Evolutionary conservation across 2,888 invertebrate genomes (phyloP).

Genomic region (Belgica antarctica): DNA sequence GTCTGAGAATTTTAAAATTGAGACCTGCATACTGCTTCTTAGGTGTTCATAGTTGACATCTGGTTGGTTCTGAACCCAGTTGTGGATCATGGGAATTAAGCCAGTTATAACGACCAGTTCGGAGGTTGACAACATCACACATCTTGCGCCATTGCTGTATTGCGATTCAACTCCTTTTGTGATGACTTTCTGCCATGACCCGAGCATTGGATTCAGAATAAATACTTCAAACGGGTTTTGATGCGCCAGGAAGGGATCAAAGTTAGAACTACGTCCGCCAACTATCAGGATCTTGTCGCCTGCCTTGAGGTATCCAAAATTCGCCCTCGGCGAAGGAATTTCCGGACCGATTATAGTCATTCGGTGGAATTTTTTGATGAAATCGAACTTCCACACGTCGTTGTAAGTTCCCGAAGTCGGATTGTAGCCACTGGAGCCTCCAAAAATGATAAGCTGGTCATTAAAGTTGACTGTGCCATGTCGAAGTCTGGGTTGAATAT

Average conservation of each 20-base stretch:
- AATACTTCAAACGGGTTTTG: constrained; percentile 24
- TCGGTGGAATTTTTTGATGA: constrained; percentile 3
- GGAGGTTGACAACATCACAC: constrained; percentile 19
- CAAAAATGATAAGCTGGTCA: constrained; percentile 19
- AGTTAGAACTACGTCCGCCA: constrained; percentile 16
- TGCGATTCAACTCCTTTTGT: constrained; percentile 25
- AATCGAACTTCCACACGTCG: constrained; percentile 25
- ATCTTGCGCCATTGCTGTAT: neutral
- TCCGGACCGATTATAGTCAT: neutral
- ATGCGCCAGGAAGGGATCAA: constrained; percentile 9
- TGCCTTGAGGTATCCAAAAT: neutral
- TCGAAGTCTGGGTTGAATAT: constrained; percentile 11
- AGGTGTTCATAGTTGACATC: constrained; percentile 22
- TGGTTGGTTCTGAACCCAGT: constrained; percentile 1
- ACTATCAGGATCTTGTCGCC: constrained; percentile 13
- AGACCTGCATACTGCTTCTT: constrained; percentile 18
- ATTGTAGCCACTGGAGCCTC: neutral
- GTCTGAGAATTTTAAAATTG: constrained; percentile 24
- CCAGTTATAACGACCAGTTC: constrained; percentile 31
- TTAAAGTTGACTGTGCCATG: constrained; percentile 27
- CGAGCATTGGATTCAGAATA: neutral
- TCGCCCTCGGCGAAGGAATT: constrained; percentile 24
- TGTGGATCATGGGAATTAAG: constrained; percentile 19
- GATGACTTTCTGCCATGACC: constrained; percentile 17
- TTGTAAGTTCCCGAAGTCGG: constrained; percentile 20